These are phyloP conservation scores for Eutolmus rufibarbis DNA, from an alignment of 2,888 invertebrate species.

Conservation along the genomic window DNA sequence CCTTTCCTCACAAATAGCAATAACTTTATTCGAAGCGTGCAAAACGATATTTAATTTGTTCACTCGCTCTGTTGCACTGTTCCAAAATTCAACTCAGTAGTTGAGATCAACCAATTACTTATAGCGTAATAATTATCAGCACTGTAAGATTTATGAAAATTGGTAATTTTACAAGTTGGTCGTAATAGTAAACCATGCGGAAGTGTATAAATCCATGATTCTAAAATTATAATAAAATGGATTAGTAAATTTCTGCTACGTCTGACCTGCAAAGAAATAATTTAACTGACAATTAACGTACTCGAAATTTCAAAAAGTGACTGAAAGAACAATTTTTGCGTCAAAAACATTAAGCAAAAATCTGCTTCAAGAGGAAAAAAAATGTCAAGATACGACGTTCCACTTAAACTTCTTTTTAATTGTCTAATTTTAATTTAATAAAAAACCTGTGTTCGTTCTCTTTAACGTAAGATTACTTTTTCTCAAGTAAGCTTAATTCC, in stretches of 20 bases:
- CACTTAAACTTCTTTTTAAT: constrained; percentile 1
- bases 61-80: not conserved
- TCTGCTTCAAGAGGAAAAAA: not conserved
- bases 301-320: not conserved
- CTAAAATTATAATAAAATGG: too few relatives aligned
- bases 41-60: not conserved
- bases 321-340: not conserved
- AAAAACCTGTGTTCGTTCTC: not conserved
- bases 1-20: not conserved
- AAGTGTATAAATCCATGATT: too few relatives aligned
- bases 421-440: not conserved
- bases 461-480: not conserved
- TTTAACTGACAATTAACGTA: not conserved
- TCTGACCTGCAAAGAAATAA: not conserved
- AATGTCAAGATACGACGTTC: not conserved
- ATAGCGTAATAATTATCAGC: not conserved
- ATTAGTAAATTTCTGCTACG: not conserved
- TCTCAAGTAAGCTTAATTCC: constrained; percentile 11
- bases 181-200: too few relatives aligned
- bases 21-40: not conserved
- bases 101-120: not conserved
- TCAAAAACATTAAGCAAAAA: not conserved
- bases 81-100: not conserved
- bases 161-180: too few relatives aligned
- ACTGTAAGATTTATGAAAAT: not conserved